phyloP scores from a whole-genome alignment of 2,797 vertebrate species.

The Odontamblyopus rebecca region DNA sequence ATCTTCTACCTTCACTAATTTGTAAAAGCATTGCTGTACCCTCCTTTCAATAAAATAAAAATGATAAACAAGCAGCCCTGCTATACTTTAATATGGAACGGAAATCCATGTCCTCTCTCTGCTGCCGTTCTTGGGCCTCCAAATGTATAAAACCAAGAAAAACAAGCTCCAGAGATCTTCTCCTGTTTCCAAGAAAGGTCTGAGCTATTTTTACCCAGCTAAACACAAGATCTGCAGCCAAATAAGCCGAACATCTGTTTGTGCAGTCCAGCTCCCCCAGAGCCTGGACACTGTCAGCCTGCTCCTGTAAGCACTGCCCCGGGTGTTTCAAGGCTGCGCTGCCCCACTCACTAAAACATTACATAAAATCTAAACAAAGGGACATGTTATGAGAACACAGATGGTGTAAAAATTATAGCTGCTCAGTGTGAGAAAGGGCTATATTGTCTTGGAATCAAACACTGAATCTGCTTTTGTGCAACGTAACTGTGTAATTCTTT shows the following conservation, averaged over 20 bases:
- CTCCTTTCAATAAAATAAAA: too few relatives aligned
- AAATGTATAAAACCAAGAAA: constrained; percentile 60
- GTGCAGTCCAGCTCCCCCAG: constrained; percentile 19
- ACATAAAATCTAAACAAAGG: not conserved
- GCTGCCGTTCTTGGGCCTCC: constrained; percentile 31
- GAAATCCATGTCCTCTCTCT: constrained; percentile 23
- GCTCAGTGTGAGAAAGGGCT: not conserved
- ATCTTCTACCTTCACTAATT: too few relatives aligned
- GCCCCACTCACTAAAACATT: constrained; percentile 6
- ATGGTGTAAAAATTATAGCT: not conserved
- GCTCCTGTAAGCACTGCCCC: constrained; percentile 18
- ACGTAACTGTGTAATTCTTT: too few relatives aligned
- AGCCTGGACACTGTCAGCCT: constrained; percentile 31
- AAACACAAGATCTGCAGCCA: constrained; percentile 58
- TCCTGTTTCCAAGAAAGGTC: constrained; percentile 46
- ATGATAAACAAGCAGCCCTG: not conserved
- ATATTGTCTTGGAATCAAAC: not conserved
- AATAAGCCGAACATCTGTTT: constrained; percentile 56
- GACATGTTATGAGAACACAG: not conserved
- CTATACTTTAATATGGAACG: constrained; percentile 43
- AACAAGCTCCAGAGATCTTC: constrained; percentile 55
- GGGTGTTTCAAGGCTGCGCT: constrained; percentile 18
- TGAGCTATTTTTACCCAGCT: constrained; percentile 60
- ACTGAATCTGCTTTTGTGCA: too few relatives aligned
- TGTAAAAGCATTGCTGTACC: too few relatives aligned